These are phyloP conservation scores for Pogonomyrmex barbatus DNA, from an alignment of 1,140 invertebrate species.

Conservation along the genomic window DNA sequence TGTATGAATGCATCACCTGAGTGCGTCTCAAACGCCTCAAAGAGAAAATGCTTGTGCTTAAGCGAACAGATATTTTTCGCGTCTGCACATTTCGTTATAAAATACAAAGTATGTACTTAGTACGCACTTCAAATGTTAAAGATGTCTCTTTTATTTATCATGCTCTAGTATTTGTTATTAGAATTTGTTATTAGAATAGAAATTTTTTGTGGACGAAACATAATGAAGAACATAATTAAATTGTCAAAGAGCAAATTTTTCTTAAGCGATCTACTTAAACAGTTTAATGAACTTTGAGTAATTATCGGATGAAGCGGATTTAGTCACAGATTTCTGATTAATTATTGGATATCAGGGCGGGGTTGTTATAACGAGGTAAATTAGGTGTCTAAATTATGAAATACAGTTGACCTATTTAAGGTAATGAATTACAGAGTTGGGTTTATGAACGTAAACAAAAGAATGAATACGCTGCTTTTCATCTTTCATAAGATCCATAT, in stretches of 20 bases:
- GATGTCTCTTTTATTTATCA: constrained; percentile 16
- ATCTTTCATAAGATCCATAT: background rate
- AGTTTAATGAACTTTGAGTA: constrained; percentile 7
- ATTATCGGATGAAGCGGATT: constrained; percentile 30
- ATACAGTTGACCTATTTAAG: background rate
- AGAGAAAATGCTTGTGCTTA: constrained; percentile 18
- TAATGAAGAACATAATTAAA: background rate
- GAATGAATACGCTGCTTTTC: background rate
- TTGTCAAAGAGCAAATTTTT: background rate
- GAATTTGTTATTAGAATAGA: constrained; percentile 16
- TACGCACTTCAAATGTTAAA: background rate
- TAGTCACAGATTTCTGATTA: background rate
- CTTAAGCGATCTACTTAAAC: background rate
- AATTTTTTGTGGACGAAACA: background rate
- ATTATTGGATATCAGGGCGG: background rate
- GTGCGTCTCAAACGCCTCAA: constrained; percentile 46
- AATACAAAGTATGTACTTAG: constrained; percentile 14
- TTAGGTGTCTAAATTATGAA: constrained; percentile 21
- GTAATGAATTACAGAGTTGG: constrained; percentile 1
- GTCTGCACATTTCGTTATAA: constrained; percentile 48
- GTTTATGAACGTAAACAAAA: constrained; percentile 18
- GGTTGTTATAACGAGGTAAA: constrained; percentile 6
- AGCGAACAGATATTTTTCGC: constrained; percentile 34
- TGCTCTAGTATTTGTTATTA: constrained; percentile 1
- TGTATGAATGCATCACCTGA: constrained; percentile 13